These are phyloP conservation scores for Stenchaetothrips biformis DNA, from an alignment of 2,888 invertebrate species.

Conservation along the genomic window DNA sequence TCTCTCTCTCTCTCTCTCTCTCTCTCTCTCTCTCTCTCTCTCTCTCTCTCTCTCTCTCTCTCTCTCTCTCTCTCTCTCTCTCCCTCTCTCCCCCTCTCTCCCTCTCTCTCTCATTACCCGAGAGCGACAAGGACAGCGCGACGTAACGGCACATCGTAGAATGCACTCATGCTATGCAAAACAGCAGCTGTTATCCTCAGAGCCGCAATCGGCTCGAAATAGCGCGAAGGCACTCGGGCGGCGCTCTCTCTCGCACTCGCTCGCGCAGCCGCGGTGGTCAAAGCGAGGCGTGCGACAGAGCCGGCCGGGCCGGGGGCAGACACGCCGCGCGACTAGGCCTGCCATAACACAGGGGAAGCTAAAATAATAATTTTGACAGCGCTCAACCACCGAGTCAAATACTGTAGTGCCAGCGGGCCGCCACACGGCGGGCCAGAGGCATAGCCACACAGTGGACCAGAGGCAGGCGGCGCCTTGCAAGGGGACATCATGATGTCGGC, in stretches of 20 bases:
- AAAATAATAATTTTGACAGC: too few species aligned
- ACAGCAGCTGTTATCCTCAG: conserved; percentile 24
- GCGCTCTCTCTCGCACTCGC: background rate
- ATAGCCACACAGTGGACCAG: too few species aligned
- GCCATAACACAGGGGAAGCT: conserved; percentile 37
- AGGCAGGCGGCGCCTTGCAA: conserved; percentile 13
- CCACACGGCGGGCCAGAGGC: too few species aligned
- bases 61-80: background rate
- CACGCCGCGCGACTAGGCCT: conserved; percentile 36
- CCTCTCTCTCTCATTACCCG: background rate
- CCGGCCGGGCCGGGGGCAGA: background rate
- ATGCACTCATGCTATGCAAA: conserved; percentile 24
- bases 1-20: background rate
- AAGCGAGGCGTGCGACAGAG: background rate
- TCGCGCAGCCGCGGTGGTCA: too few species aligned
- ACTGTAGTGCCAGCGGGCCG: too few species aligned
- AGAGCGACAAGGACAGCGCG: too few species aligned
- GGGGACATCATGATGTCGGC: background rate
- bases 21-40: background rate
- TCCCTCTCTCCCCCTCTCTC: background rate
- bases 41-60: background rate
- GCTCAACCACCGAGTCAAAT: too few species aligned
- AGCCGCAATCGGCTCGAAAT: conserved; percentile 22
- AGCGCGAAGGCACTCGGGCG: background rate
- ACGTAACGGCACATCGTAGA: conserved; percentile 14